Evolutionary conservation across 2,888 invertebrate species (phyloP), one percentile per base, ranked within the genome.

Genomic region (Gonocerus acuteangulatus): DNA sequence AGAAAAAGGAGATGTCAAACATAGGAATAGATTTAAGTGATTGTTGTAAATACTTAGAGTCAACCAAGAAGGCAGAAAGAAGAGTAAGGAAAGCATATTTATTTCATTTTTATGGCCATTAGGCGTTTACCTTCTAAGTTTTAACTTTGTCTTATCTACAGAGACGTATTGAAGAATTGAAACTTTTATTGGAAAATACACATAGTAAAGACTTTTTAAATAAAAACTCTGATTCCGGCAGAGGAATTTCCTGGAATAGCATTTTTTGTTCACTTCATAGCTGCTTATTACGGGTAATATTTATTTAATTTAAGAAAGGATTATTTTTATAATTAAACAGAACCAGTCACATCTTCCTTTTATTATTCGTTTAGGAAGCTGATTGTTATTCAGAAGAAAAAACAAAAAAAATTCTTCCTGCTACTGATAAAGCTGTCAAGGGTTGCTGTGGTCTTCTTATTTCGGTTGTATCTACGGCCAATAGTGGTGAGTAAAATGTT

Each of bases 51-150:
- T 74, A 72, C 45, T 70, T 80, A 18, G 72, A 72, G 56, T 76
- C 77, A 15, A 68, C 70, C 57, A 73, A 77, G 64, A 71, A 74
- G 9, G 74, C 73, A 34, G 79, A 79, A 44, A 72, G 80, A 44
- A 79, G 77, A 67, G 79, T 74, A 71, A 74, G 70, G 4, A n/a
- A n/a, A n/a, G n/a, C n/a, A n/a, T n/a, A n/a, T n/a, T n/a, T n/a
- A n/a, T n/a, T n/a, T n/a, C n/a, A n/a, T n/a, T n/a, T n/a, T n/a
- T n/a, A n/a, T n/a, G n/a, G n/a, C n/a, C n/a, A n/a, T n/a, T n/a
- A n/a, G n/a, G n/a, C 11, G 4, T 48, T 48, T 6, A 48, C 19
- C 9, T 32, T n/a, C 3, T 57, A 34, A 11, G 19, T 2, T 16
- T 32, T 48, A 1, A 23, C 32, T 48, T 58, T 18, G 45, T 4